A percentile compares a stretch with the other conserved stretches of the same genome.
These are phyloP conservation scores for Lucifuga dentata DNA, from an alignment of 2,113 vertebrate genomes.

Conservation along the genomic window DNA sequence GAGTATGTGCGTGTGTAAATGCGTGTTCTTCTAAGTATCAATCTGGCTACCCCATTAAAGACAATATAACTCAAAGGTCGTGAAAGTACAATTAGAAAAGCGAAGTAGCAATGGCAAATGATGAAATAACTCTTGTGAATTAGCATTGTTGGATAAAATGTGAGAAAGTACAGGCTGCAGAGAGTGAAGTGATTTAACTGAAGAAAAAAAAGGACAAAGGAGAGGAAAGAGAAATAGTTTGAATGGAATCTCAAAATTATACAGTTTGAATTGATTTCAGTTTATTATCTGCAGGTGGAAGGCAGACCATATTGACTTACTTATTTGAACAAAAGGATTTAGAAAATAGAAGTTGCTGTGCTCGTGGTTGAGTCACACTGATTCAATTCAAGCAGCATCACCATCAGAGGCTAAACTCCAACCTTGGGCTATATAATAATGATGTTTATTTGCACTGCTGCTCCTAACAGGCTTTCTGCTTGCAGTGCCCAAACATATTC, in stretches of 20 bases:
- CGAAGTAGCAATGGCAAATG: conserved; percentile 1
- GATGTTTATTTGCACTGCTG: conserved; percentile 64
- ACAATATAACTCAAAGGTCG: not conserved
- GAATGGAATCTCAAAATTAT: not conserved
- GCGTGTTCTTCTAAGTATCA: not conserved
- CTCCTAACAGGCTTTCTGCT: conserved; percentile 43
- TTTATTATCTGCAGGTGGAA: conserved; percentile 18
- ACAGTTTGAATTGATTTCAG: not conserved
- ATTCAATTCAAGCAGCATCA: conserved; percentile 52
- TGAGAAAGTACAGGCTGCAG: too few relatives aligned
- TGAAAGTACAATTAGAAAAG: not conserved
- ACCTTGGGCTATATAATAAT: conserved; percentile 66
- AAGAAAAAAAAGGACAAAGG: too few relatives aligned
- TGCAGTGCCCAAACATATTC: conserved; percentile 47
- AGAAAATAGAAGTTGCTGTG: conserved; percentile 25
- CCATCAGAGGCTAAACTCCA: conserved; percentile 44
- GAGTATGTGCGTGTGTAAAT: too few relatives aligned
- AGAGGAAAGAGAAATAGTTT: not conserved
- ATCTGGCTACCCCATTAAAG: not conserved
- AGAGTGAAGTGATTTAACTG: too few relatives aligned
- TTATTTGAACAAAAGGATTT: not conserved
- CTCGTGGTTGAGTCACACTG: conserved; percentile 32
- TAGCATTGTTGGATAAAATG: too few relatives aligned
- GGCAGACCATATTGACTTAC: not conserved
- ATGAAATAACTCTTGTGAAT: too few relatives aligned